Evolutionary conservation across 64 coral and sea anemone species (phyloP), one percentile per base, ranked within the genome.

Genomic region (Platygyra sinensis): DNA sequence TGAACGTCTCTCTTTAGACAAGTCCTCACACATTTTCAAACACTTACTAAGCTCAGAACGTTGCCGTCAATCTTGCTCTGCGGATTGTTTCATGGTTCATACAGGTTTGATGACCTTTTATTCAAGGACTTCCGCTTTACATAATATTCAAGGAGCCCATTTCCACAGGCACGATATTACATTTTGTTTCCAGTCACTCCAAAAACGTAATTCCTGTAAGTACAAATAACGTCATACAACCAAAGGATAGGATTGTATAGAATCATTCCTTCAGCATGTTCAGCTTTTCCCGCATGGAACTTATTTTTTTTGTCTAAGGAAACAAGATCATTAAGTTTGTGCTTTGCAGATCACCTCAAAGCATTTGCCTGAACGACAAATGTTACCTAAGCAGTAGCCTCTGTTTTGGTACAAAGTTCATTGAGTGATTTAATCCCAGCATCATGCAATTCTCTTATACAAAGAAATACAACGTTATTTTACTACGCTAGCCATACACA

Each of bases 261-360:
- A 77, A 77, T 89, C 73, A 87, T 73, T 89, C 87, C 64, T n/a
- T n/a, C n/a, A n/a, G n/a, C n/a, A n/a, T n/a, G n/a, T 89, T 89
- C 75, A 79, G 42, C 61, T 89, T 61, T 38, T 75, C 74, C 64
- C 78, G 72, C 74, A 76, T 89, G 73, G 30, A 36, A 67, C 76
- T 75, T 61, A 89, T n/a, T 67, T 36, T 74, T 79, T 72, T 89
- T 71, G 51, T 91, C 89, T 75, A 91, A 38, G 60, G 69, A 49
- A 60, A 39, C 80, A 57, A 91, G 12, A 60, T 91, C 79, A 91
- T 63, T 72, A 57, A 61, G 67, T 91, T 91, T 91, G 61, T 74
- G 32, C 72, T 91, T 91, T 54, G 65, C 80, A 65, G 79, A 78
- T 62, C 62, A 30, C 72, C 74, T 67, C 49, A 92, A 67, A 67